Evolutionary conservation across 1,140 invertebrate genomes (phyloP), one percentile per base, ranked within the genome.

Genomic region (Drosophila jambulina): DNA sequence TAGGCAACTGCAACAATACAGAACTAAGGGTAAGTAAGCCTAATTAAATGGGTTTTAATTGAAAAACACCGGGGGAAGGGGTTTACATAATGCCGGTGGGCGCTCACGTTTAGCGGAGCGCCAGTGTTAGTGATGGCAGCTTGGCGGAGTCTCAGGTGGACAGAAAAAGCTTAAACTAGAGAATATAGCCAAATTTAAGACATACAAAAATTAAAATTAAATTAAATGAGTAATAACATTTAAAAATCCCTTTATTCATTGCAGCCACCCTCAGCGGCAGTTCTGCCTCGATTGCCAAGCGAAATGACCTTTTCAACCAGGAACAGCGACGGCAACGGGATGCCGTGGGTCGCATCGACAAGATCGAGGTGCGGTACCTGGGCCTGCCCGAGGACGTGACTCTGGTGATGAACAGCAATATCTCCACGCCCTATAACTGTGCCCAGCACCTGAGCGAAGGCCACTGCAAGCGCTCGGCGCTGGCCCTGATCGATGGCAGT

Each of bases 351-450:
- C 93, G 98, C 90, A 95, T 99, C 57, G 97, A 99, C 90, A 99
- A 99, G 94, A 98, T 99, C 62, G 94, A 97, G 93, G 96, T 99
- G 0, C 94, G 95, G 63, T 97, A 97, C 92, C 93, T 95, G 61
- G 97, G 97, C 1, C 84, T 94, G 6, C 95, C 96, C 0, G 95
- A 97, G 71, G 95, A 97, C 71, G 94, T 95, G 23, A 95, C 94
- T 4, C 93, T 99, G 38, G 91, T 97, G 17, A 99, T 99, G 98
- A 99, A 99, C 93, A 98, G 97, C 93, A 93, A 95, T 76, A 93
- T 99, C 6, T 99, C 98, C 1, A 99, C 98, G 3, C 98, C 98
- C 3, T 96, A 95, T 80, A 96, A 99, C 93, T 98, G 98, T 94
- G 97, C 98, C 2, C 96, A 95, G 94, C 98, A 98, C 97, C 75